Base-by-base conservation (phyloP, 2,888 invertebrate species). In the Alcis repandata region DNA sequence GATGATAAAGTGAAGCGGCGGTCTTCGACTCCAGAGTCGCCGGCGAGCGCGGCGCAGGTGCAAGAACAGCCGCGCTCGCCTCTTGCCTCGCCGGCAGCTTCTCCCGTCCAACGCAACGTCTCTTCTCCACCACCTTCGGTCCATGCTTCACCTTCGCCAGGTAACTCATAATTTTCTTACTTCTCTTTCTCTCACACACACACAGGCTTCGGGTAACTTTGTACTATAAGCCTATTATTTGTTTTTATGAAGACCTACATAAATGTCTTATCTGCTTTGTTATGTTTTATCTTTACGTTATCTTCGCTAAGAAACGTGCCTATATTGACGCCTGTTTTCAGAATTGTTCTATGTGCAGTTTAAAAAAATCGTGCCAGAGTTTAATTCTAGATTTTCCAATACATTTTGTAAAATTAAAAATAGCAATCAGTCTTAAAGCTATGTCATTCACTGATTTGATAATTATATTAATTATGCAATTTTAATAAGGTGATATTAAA, bases 11-110 rank as follows among this genome's bases (percentile, higher is more conserved):
- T 73, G 58, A 88, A 86, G 70, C 85, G 91, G 20, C 87, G 89
- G 41, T 91, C 93, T 51, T 91, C 91, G 27, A 91, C 92, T 45
- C 91, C 92, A 1, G 91, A 91, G 70, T 86, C 87, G 27, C 84
- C 87, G 59, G 79, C 80, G 41, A 79, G 79, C 68, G 81, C 78
- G 46, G 80, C 77, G 20, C 86, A 84, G 61, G 74, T 77, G 68
- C 89, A 84, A 61, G 87, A 83, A 40, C 76, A 74, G 17, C 70
- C 82, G 38, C 83, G 79, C 49, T 89, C 92, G n/a, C 89, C 89
- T 46, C 81, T 90, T 32, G 80, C 83, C 56, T 88, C 92, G 20
- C 91, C 91, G 32, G 76, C 85, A 64, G 87, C 86, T 22, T 92
- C 92, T 32, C 92, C 92, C 51, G 90, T 90, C 53, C 90, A 85